Percentiles rank a stretch among this genome's conserved stretches.
phyloP scores from a whole-genome alignment of 2,888 invertebrate genomes.

The Lordiphosa andalusiaca region DNA sequence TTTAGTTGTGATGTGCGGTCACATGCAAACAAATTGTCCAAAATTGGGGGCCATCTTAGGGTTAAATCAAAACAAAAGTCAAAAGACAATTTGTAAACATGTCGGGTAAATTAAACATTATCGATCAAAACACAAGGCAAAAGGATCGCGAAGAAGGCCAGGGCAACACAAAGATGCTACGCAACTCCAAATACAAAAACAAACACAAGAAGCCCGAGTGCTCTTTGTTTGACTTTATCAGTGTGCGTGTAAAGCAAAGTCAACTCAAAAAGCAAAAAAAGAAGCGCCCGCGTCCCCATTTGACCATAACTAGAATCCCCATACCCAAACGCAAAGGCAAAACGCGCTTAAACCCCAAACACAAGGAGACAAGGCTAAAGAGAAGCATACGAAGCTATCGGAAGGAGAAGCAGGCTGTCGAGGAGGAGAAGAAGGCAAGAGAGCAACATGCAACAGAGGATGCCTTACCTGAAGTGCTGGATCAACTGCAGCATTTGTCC shows the following conservation, averaged over 20 bases:
- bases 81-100: slow-evolving; percentile 13
- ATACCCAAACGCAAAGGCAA: slow-evolving; percentile 54
- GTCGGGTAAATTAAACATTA: slow-evolving; percentile 56
- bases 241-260: slow-evolving; percentile 16
- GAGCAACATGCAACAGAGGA: not conserved
- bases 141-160: slow-evolving; percentile 3
- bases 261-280: slow-evolving; percentile 20
- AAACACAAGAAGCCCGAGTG: slow-evolving; percentile 33
- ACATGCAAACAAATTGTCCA: too few relatives aligned
- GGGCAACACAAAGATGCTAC: slow-evolving; percentile 13
- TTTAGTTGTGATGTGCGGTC: too few relatives aligned
- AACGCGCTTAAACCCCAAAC: slow-evolving; percentile 48
- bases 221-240: slow-evolving; percentile 50
- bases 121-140: slow-evolving; percentile 42
- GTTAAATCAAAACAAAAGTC: too few relatives aligned
- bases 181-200: slow-evolving; percentile 61
- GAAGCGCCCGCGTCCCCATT: slow-evolving; percentile 23
- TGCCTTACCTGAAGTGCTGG: not conserved
- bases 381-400: slow-evolving; percentile 58
- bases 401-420: slow-evolving; percentile 26
- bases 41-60: too few relatives aligned
- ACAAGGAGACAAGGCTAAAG: slow-evolving; percentile 55
- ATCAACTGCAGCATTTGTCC: not conserved
- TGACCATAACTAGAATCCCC: slow-evolving; percentile 20
- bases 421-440: slow-evolving; percentile 1